Percentiles rank a stretch among this genome's conserved stretches.
phyloP scores from a whole-genome alignment of 2,888 invertebrate species.

The Melanargia galathea region DNA sequence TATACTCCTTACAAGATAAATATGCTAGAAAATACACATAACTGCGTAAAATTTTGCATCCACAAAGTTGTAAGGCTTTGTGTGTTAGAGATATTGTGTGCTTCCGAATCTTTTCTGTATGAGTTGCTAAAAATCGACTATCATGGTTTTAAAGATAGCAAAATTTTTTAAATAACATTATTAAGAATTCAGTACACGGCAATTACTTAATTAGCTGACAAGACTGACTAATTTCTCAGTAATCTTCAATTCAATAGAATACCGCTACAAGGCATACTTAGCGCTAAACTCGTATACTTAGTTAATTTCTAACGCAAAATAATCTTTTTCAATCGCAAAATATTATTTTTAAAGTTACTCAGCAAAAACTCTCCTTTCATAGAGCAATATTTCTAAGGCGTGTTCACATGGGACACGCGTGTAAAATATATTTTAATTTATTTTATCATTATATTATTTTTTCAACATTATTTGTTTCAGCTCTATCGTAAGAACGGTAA shows the following conservation, averaged over 20 bases:
- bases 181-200: too few relatives aligned
- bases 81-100: too few relatives aligned
- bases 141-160: too few relatives aligned
- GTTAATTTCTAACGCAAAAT: not conserved
- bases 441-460: too few relatives aligned
- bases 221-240: not conserved
- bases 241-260: not conserved
- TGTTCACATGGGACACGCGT: not conserved
- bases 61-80: too few relatives aligned
- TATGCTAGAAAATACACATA: constrained; percentile 2
- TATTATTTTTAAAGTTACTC: not conserved
- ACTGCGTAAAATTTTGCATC: not conserved
- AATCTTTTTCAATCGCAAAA: not conserved
- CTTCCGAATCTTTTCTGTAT: too few relatives aligned
- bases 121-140: too few relatives aligned
- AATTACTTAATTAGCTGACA: not conserved
- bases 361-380: not conserved
- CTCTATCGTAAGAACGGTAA: too few relatives aligned
- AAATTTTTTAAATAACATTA: too few relatives aligned
- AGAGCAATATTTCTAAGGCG: not conserved
- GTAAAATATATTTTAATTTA: too few relatives aligned
- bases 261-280: not conserved
- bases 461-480: too few relatives aligned
- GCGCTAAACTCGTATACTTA: not conserved
- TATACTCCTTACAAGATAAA: constrained; percentile 1